A percentile compares a stretch with the other conserved stretches of the same genome.
These are phyloP conservation scores for Eptatretus burgeri DNA, from an alignment of 2,113 vertebrate species.

Conservation along the genomic window DNA sequence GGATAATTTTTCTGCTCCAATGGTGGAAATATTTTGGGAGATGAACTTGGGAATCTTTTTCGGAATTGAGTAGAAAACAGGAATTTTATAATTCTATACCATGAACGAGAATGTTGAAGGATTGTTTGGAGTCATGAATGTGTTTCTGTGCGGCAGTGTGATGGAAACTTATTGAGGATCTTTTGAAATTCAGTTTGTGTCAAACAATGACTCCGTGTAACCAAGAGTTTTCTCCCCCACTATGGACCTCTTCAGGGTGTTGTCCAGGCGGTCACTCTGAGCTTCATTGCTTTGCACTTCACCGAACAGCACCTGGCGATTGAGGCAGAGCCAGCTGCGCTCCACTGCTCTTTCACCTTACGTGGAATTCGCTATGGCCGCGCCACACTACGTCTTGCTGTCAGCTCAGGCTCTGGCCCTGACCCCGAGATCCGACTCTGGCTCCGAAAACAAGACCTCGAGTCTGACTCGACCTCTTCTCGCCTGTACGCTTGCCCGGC, in stretches of 20 bases:
- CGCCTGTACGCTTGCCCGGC: conserved; percentile 67
- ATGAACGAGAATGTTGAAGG: too few relatives aligned
- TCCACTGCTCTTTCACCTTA: conserved; percentile 79
- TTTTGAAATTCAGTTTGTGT: too few relatives aligned
- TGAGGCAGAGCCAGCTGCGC: conserved; percentile 61
- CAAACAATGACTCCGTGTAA: too few relatives aligned
- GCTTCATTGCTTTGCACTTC: conserved; percentile 87
- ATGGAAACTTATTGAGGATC: too few relatives aligned
- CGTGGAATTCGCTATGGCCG: conserved; percentile 68
- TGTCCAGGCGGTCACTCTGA: conserved; percentile 78
- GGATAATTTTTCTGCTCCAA: too few relatives aligned
- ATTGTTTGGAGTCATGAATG: too few relatives aligned
- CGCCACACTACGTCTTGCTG: conserved; percentile 51
- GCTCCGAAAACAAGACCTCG: neutral
- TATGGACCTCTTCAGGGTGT: conserved; percentile 24
- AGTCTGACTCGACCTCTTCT: neutral
- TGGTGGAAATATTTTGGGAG: too few relatives aligned
- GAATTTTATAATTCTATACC: too few relatives aligned
- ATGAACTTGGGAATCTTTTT: too few relatives aligned
- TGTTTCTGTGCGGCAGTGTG: too few relatives aligned
- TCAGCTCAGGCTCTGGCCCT: conserved; percentile 11
- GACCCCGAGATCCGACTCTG: neutral
- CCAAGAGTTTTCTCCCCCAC: neutral
- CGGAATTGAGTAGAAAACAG: too few relatives aligned
- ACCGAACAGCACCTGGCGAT: conserved; percentile 95